Conservation (phyloP, 2,888 invertebrate genomes). For the Hipparchia semele region DNA sequence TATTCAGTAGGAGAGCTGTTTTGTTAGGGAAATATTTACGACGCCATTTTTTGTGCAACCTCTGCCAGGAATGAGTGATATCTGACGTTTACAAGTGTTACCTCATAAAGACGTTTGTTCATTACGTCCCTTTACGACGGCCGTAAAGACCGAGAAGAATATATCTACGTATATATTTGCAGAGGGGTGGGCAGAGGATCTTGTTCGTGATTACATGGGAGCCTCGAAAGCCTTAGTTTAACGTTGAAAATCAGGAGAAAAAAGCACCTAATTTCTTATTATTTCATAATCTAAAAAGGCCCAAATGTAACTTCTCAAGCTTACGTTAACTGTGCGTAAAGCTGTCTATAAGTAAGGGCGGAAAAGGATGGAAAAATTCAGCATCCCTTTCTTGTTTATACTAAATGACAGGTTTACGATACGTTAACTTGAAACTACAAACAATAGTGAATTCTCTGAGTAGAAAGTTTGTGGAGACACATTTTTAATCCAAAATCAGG, state of each 20-base stretch:
- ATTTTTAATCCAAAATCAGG: too few relatives aligned
- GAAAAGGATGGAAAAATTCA: too few relatives aligned
- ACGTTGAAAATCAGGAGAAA: background rate
- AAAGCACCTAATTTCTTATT: background rate
- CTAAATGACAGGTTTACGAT: too few relatives aligned
- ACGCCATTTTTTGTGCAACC: slow-evolving; percentile 65
- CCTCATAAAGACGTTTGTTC: slow-evolving; percentile 76
- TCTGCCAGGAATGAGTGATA: slow-evolving; percentile 71
- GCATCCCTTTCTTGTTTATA: too few relatives aligned
- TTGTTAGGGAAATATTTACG: slow-evolving; percentile 78
- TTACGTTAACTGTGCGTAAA: too few relatives aligned
- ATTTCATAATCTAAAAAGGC: too few relatives aligned
- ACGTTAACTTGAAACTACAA: too few relatives aligned
- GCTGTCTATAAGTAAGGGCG: too few relatives aligned
- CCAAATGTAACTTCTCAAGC: too few relatives aligned
- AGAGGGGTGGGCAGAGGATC: slow-evolving; percentile 53
- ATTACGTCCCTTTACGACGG: slow-evolving; percentile 70
- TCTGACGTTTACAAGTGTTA: slow-evolving; percentile 76
- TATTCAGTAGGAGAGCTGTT: slow-evolving; percentile 80
- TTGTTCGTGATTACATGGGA: slow-evolving; percentile 55
- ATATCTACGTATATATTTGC: slow-evolving; percentile 72
- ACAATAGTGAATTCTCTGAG: too few relatives aligned
- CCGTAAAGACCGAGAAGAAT: slow-evolving; percentile 60
- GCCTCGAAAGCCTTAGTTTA: slow-evolving; percentile 18
- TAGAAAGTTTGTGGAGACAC: too few relatives aligned